These are phyloP conservation scores for Drosophila parabipectinata DNA, from an alignment of 1,140 invertebrate species.

Conservation along the genomic window DNA sequence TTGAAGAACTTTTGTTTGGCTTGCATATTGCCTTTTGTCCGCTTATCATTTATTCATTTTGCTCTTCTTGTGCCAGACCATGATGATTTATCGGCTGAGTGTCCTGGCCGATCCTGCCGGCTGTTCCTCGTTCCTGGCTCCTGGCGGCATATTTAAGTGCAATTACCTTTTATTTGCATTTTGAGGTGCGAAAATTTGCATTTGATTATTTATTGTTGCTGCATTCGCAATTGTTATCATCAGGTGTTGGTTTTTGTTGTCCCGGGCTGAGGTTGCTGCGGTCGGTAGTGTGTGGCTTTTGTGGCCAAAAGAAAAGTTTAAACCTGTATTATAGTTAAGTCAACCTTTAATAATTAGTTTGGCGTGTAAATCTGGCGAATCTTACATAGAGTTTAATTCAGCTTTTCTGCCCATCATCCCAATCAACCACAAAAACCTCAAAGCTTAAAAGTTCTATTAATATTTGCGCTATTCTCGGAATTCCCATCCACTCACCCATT, in stretches of 20 bases:
- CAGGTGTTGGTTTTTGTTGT: slow-evolving; percentile 25
- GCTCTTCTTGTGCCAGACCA: slow-evolving; percentile 18
- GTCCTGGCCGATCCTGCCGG: slow-evolving; percentile 4
- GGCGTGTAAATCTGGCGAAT: neutral
- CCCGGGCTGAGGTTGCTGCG: slow-evolving; percentile 21
- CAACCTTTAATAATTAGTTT: neutral
- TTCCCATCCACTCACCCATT: slow-evolving; percentile 16
- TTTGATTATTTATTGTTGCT: slow-evolving; percentile 64
- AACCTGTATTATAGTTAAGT: neutral
- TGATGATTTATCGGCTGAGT: slow-evolving; percentile 49
- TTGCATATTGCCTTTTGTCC: slow-evolving; percentile 23
- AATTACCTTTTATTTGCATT: slow-evolving; percentile 62
- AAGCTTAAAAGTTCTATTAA: slow-evolving; percentile 28
- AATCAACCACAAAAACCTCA: slow-evolving; percentile 4
- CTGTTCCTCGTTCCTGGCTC: neutral
- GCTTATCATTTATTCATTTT: slow-evolving; percentile 73
- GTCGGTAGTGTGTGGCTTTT: neutral
- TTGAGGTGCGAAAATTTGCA: slow-evolving; percentile 62
- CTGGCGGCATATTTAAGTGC: slow-evolving; percentile 44
- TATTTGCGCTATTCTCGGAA: slow-evolving; percentile 43
- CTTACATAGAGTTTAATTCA: neutral
- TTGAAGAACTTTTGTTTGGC: slow-evolving; percentile 35
- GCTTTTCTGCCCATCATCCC: neutral
- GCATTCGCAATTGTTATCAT: slow-evolving; percentile 47
- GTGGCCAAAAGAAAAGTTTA: neutral